Base-by-base conservation (phyloP, 2,888 invertebrate genomes). In the Gasteruption jaculator region DNA sequence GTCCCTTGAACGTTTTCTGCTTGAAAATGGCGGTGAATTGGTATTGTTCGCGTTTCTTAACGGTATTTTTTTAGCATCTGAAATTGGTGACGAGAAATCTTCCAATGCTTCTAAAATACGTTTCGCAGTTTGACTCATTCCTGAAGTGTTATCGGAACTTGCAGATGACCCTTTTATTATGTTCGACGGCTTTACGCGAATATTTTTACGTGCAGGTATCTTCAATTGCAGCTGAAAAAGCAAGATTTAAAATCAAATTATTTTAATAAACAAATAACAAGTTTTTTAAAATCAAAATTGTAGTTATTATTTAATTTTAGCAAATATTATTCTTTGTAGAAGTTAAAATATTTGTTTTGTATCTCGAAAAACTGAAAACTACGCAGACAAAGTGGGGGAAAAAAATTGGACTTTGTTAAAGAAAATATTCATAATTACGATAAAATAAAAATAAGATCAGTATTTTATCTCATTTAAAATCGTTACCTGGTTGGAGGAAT, bases 41-140 rank as follows among this genome's bases (percentile, higher is more conserved):
- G 50, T 38, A 16, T 54, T 62, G 43, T 64, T 70, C 19, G 65
- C 50, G 25, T 55, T 56, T 30, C 69, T 68, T n/a, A 73, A 53
- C 3, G 87, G 86, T 65, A 90, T 86, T 60, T 84, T 83, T 60
- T 81, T 85, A 2, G 85, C 89, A 66, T 91, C 90, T 30, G 75
- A 75, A 36, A 90, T 71, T 0, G 91, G 89, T 2, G 90, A 86
- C 0, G 88, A 84, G 71, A 86, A 89, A 55, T 85, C 81, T 63
- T 91, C 88, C 40, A 93, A 73, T 4, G 89, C 77, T 56, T 86
- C 84, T 57, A 92, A 72, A 49, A 93, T 85, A 48, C 84, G 78
- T 55, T 83, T 80, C 1, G 91, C 85, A 4, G 91, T 85, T 49
- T 80, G 78, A 60, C 87, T 86, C 67, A 86, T 76, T 8, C 74